phyloP scores from a whole-genome alignment of 1,140 invertebrate genomes.

The Pararge aegeria region DNA sequence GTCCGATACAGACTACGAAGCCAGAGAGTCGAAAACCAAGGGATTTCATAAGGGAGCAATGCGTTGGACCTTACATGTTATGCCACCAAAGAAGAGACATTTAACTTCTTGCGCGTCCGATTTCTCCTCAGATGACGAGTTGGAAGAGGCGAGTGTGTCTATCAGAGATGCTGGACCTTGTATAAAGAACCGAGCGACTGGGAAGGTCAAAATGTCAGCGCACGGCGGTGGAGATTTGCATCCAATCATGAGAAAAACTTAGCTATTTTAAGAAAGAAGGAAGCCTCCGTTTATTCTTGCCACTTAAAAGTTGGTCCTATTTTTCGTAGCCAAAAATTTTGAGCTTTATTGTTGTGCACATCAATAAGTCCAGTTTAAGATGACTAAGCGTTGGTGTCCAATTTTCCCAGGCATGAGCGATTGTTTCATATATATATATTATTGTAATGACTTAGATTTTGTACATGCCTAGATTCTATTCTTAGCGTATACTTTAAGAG shows the following conservation, averaged over 20 bases:
- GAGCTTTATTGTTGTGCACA: neutral
- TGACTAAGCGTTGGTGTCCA: neutral
- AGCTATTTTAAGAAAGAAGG: constrained; percentile 21
- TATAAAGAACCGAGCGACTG: constrained; percentile 48
- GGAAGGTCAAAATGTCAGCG: constrained; percentile 60
- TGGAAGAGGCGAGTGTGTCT: constrained; percentile 42
- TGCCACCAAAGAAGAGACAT: constrained; percentile 65
- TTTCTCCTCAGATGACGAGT: constrained; percentile 65
- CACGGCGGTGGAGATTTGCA: constrained; percentile 68
- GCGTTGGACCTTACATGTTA: constrained; percentile 62
- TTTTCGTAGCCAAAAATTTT: neutral
- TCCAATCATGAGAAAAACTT: constrained; percentile 65
- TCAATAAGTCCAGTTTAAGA: neutral
- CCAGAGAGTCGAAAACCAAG: constrained; percentile 40
- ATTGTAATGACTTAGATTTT: neutral
- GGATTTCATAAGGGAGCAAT: constrained; percentile 49
- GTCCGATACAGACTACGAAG: constrained; percentile 67
- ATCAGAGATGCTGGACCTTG: constrained; percentile 58
- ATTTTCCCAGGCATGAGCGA: neutral
- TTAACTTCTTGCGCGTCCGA: constrained; percentile 61
- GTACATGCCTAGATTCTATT: constrained; percentile 1
- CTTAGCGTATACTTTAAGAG: too few species aligned
- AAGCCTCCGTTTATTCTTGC: neutral
- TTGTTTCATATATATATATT: neutral
- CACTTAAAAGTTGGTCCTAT: neutral